A percentile compares a stretch with the other conserved stretches of the same genome.
Evolutionary conservation across 2,888 invertebrate species (phyloP).

Genomic region (Noctua janthina): DNA sequence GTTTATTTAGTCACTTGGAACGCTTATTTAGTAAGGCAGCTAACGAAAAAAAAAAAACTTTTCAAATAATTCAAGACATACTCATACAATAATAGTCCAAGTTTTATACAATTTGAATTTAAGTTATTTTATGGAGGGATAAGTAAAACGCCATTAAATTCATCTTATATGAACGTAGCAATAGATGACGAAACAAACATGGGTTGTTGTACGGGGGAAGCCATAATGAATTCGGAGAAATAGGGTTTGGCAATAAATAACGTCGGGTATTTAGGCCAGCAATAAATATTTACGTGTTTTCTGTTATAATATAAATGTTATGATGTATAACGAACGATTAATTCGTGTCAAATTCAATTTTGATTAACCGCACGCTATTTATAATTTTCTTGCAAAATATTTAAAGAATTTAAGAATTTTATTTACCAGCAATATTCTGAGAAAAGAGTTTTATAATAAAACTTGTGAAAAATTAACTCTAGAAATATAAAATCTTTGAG

Average conservation of each 20-base stretch:
- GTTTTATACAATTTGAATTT: no score
- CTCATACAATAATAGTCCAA: not conserved
- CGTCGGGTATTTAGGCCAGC: constrained; percentile 48
- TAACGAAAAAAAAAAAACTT: not conserved
- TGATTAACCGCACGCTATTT: constrained; percentile 31
- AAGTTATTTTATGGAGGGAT: not conserved
- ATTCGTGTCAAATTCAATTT: constrained; percentile 38
- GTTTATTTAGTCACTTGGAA: no score
- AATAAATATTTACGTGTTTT: constrained; percentile 54
- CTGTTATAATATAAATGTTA: constrained; percentile 34
- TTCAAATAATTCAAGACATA: not conserved
- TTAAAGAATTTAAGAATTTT: not conserved
- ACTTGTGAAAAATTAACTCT: not conserved
- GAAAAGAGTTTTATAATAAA: constrained; percentile 2
- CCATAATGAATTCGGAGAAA: constrained; percentile 61
- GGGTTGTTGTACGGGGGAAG: constrained; percentile 23
- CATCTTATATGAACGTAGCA: constrained; percentile 10
- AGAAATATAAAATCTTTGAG: constrained; percentile 15
- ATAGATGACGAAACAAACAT: constrained; percentile 35
- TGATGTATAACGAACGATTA: constrained; percentile 41
- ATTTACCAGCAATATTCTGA: not conserved
- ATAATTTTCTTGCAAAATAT: constrained; percentile 5
- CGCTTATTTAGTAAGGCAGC: not conserved
- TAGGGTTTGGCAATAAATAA: constrained; percentile 58
- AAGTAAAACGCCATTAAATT: not conserved